These are phyloP conservation scores for Bombus waltoni DNA, from an alignment of 1,140 invertebrate species.

Conservation along the genomic window DNA sequence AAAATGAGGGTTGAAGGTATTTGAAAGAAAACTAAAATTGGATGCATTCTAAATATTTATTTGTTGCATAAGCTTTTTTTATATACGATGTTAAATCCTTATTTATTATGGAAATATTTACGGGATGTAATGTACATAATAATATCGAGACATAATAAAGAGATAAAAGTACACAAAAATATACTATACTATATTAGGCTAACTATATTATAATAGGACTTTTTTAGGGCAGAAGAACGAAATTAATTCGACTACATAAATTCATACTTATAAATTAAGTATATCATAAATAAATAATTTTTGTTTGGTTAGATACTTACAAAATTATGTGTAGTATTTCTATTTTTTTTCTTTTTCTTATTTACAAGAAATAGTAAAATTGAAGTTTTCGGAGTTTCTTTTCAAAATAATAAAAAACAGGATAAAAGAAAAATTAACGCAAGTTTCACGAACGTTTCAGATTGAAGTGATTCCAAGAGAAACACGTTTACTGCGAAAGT, in stretches of 20 bases:
- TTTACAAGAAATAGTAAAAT: neutral
- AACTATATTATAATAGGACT: slow-evolving; percentile 47
- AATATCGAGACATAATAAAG: slow-evolving; percentile 63
- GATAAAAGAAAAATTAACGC: slow-evolving; percentile 12
- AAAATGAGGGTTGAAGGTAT: neutral
- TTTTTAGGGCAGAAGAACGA: slow-evolving; percentile 39
- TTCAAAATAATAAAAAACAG: neutral
- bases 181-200: no score
- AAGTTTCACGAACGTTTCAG: slow-evolving; percentile 55
- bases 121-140: slow-evolving; percentile 72
- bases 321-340: neutral
- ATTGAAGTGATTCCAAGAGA: slow-evolving; percentile 44
- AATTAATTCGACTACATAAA: neutral
- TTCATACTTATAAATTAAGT: neutral
- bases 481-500: slow-evolving; percentile 24
- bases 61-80: slow-evolving; percentile 64
- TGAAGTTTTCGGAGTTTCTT: neutral
- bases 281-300: neutral
- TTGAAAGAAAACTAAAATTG: slow-evolving; percentile 22
- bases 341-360: neutral
- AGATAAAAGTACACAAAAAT: slow-evolving; percentile 56
- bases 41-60: slow-evolving; percentile 57
- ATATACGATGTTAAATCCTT: slow-evolving; percentile 54
- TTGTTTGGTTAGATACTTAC: slow-evolving; percentile 38
- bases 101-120: slow-evolving; percentile 67